Evolutionary conservation across 2,888 invertebrate species (phyloP).

Genomic region (Meganola albula): DNA sequence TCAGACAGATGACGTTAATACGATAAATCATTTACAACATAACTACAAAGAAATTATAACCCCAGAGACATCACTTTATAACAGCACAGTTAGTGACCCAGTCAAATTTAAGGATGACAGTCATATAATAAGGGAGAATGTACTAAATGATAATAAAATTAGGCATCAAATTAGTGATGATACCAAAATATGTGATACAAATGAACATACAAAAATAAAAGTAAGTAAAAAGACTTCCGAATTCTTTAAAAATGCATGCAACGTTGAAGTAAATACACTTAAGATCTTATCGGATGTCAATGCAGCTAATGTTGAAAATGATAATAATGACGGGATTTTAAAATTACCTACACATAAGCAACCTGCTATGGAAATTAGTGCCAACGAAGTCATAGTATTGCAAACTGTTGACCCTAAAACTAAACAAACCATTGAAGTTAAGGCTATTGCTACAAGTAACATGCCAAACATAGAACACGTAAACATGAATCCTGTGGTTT

Average conservation of each 20-base stretch:
- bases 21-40: too few relatives aligned
- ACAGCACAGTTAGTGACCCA: too few relatives aligned
- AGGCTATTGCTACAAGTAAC: not conserved
- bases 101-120: too few relatives aligned
- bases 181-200: not conserved
- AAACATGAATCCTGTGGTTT: not conserved
- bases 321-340: not conserved
- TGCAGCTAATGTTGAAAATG: not conserved
- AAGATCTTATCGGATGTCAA: too few relatives aligned
- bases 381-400: not conserved
- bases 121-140: too few relatives aligned
- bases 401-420: not conserved
- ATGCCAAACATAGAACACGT: not conserved
- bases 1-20: too few relatives aligned
- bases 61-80: too few relatives aligned
- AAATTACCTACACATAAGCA: not conserved
- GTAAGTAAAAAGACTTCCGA: too few relatives aligned
- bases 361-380: not conserved
- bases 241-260: too few relatives aligned
- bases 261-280: too few relatives aligned
- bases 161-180: not conserved
- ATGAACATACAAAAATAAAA: not conserved
- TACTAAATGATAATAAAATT: too few relatives aligned
- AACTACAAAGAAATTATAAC: too few relatives aligned
- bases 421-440: not conserved